Conservation (phyloP, 2,797 vertebrate species). For the Poecilia gillii region DNA sequence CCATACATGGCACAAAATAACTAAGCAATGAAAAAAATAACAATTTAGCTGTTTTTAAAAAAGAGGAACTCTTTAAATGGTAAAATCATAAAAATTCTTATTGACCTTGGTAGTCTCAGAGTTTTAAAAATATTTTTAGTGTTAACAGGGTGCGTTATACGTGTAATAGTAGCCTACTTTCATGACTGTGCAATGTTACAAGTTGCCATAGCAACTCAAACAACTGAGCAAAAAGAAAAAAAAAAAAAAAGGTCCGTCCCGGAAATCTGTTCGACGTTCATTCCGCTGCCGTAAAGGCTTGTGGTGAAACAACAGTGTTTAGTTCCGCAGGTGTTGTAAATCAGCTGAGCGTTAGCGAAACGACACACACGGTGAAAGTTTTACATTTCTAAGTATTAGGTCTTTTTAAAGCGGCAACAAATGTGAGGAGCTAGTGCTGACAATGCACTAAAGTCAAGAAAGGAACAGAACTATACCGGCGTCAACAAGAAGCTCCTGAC, state of each 20-base stretch:
- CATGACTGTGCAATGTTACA: background rate
- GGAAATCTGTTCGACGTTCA: slow-evolving; percentile 11
- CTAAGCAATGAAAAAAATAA: background rate
- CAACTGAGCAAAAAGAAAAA: background rate
- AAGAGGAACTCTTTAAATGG: background rate
- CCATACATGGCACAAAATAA: background rate
- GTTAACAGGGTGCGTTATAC: background rate
- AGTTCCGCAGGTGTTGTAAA: background rate
- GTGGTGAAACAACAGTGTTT: slow-evolving; percentile 45
- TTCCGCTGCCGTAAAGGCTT: slow-evolving; percentile 44
- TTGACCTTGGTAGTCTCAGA: too few species aligned
- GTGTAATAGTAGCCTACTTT: background rate
- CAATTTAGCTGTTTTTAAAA: background rate
- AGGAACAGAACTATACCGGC: background rate
- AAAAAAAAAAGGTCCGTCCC: slow-evolving; percentile 27
- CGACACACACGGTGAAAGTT: slow-evolving; percentile 24
- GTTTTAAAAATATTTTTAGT: background rate
- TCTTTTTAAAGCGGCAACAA: background rate
- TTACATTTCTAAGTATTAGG: background rate
- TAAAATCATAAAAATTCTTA: too few species aligned
- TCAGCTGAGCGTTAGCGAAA: background rate
- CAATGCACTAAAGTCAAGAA: background rate
- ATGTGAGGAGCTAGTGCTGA: background rate
- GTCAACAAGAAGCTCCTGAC: background rate
- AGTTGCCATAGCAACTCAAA: slow-evolving; percentile 23